Evolutionary conservation across 2,797 vertebrate species (phyloP), one percentile per base, ranked within the genome.

Genomic region (Gymnopithys bicolor): DNA sequence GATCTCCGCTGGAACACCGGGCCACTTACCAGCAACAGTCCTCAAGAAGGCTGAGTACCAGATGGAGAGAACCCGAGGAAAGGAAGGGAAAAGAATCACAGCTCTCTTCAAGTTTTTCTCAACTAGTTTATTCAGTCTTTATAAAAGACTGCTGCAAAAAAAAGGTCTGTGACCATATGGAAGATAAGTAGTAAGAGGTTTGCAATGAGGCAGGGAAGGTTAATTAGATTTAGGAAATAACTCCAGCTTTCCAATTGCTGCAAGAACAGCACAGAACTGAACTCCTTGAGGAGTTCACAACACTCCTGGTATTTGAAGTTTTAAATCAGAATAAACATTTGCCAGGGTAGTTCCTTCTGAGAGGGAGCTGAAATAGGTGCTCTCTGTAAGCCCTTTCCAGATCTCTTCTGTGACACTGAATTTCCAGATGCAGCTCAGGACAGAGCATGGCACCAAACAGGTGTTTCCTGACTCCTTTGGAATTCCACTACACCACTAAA

Each of bases 61-160:
- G 70, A 79, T 22, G 84, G 87, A 82, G 21, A 66, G 37, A 90
- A 24, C 10, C 21, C 9, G 18, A 45, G 33, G n/a, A 88, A 39
- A 79, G 45, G 18, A 69, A 41, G 39, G 51, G 55, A 58, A 67
- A 52, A 77, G 12, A 21, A 87, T 25, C 37, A 28, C 19, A 25
- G 70, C 8, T 12, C 45, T 52, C 64, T 84, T 3, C 51, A 17
- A 1, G 23, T 77, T 62, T 63, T 68, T 33, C 64, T 90, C 43
- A 46, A 23, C 51, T 64, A 27, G 37, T 96, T 93, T 96, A 96
- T 96, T 96, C 9, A 1, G 41, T 87, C 41, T 41, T 41, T 41
- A 41, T 45, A 71, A 69, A 55, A 78, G 19, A 59, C 43, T 68
- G 59, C 49, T 84, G 39, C 32, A n/a, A 39, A 59, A 51, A 70